phyloP scores from a whole-genome alignment of 2,888 invertebrate genomes.

The Ischnus inquisitorius region DNA sequence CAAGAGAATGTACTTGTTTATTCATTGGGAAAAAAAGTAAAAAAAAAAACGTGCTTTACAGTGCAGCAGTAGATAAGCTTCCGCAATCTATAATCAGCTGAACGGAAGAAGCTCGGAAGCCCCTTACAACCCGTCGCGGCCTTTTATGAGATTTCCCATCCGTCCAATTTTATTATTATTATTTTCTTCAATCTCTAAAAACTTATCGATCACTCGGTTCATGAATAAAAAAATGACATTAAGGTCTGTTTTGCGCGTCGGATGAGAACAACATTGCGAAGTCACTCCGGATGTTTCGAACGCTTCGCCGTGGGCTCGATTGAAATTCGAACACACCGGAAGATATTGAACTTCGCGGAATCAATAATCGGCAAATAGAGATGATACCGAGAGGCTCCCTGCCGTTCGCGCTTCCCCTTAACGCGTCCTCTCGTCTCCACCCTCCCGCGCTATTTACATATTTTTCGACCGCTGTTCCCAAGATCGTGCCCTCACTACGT shows the following conservation, averaged over 20 bases:
- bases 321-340: slow-evolving; percentile 3
- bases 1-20: background rate
- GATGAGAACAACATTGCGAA: background rate
- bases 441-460: background rate
- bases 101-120: background rate
- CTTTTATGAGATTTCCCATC: background rate
- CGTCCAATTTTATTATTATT: background rate
- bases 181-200: background rate
- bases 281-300: background rate
- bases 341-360: slow-evolving; percentile 23
- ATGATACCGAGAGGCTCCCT: background rate
- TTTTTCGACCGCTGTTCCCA: background rate
- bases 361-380: slow-evolving; percentile 6
- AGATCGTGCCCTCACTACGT: background rate
- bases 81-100: background rate
- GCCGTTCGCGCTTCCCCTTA: background rate
- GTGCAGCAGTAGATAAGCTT: background rate
- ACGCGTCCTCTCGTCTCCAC: background rate
- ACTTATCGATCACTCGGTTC: background rate
- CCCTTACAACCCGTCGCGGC: background rate
- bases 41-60: background rate
- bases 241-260: background rate
- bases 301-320: background rate
- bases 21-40: background rate
- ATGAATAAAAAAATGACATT: background rate